Base-by-base conservation (phyloP, 37 sponge, comb jelly and placozoan species). In the Halichondria panicea region DNA sequence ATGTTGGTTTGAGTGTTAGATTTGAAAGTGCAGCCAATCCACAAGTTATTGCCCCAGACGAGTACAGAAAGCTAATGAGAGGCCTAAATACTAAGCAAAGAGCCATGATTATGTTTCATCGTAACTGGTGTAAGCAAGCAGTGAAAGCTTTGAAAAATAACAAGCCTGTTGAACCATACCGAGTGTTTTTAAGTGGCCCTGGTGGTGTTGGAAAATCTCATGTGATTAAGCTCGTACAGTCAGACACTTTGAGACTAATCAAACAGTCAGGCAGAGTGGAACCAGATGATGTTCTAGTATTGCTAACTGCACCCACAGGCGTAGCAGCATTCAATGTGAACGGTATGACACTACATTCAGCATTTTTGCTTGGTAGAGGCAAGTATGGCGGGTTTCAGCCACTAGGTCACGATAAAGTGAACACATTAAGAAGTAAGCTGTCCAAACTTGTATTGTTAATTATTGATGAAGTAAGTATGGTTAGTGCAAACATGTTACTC, bases 391-490 rank as follows among this genome's bases (percentile, higher is more conserved):
- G 62, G 21, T 54, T 24, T 37, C 56, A 53, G 59, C 32, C 76
- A 28, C 75, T 83, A 1, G 37, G 54, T 25, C 40, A 5, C 21
- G 84, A 83, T 35, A 69, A 12, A 22, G 22, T 76, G 21, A 76
- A 75, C 21, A 75, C 72, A 44, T 33, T 76, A 22, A 9, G 78
- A 58, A 11, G 27, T 13, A 52, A 40, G 13, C 85, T 84, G 0
- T 3, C 31, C 33, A 22, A 72, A 2, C 30, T 85, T 25, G 43
- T 36, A 66, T 35, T 85, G 44, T 12, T 85, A 11, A 71, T 85
- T 45, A 71, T 85, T 71, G 86, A 85, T 78, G 86, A 85, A 68
- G 46, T 85, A 15, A 54, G 59, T 19, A 85, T 85, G 86, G 79
- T 85, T 38, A 74, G 78, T 32, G 19, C 63, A 2, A 66, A 74